These are phyloP conservation scores for Gallinago nigripennis DNA, from an alignment of 2,797 vertebrate genomes.

Conservation along the genomic window DNA sequence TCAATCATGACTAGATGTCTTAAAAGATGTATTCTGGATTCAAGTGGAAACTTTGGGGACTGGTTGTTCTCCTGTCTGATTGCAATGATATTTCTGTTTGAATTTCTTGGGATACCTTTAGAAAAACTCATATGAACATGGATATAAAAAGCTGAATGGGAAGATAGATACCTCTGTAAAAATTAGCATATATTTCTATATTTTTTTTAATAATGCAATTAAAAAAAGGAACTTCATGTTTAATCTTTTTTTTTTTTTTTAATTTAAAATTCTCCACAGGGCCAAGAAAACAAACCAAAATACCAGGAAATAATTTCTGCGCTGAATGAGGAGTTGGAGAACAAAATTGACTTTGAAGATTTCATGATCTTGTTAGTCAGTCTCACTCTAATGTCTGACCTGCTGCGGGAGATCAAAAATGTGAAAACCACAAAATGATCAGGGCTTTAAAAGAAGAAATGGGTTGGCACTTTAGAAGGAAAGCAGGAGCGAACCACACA, in stretches of 20 bases:
- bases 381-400: constrained; percentile 75
- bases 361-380: constrained; percentile 79
- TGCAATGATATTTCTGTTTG: not conserved
- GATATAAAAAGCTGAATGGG: not conserved
- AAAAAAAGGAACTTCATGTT: not conserved
- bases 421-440: constrained; percentile 59
- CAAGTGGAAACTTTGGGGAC: not conserved
- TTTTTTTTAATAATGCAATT: not conserved
- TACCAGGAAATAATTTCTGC: constrained; percentile 78
- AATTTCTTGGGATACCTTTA: not conserved
- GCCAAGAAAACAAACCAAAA: constrained; percentile 79
- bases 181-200: too few relatives aligned
- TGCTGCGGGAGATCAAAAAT: constrained; percentile 72
- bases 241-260: not conserved
- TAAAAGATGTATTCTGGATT: not conserved
- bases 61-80: not conserved
- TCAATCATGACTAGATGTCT: not conserved
- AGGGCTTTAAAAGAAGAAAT: not conserved
- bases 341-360: constrained; percentile 78
- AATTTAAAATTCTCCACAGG: constrained; percentile 61
- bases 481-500: not conserved
- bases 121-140: not conserved
- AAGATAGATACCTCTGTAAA: not conserved
- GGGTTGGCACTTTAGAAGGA: not conserved
- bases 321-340: constrained; percentile 71